phyloP scores from a whole-genome alignment of 2,113 vertebrate species.

The Halichoerus grypus region DNA sequence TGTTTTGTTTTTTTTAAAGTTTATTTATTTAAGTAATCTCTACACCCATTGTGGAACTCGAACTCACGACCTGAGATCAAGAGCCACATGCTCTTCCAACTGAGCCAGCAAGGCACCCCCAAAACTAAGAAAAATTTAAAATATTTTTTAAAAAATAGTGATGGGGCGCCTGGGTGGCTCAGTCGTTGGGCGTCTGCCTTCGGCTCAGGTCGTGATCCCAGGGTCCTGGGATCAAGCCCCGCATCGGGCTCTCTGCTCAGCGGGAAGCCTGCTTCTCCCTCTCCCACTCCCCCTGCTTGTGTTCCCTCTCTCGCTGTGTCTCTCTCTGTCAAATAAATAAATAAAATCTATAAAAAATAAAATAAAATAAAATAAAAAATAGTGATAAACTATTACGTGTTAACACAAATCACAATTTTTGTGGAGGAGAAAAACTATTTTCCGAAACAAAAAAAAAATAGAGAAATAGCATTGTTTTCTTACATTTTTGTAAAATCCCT shows the following conservation, averaged over 20 bases:
- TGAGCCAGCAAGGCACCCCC: background rate
- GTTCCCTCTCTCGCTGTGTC: too few species aligned
- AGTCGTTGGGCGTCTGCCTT: too few species aligned
- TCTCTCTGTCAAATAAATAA: too few species aligned
- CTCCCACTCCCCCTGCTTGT: too few species aligned
- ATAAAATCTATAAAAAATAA: too few species aligned
- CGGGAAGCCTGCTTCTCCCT: too few species aligned
- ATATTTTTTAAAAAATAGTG: background rate
- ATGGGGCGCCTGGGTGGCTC: background rate
- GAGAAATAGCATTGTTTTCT: background rate
- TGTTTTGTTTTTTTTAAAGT: background rate
- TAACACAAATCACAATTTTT: slow-evolving; percentile 44
- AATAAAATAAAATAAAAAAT: background rate
- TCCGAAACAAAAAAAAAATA: background rate
- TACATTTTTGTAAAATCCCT: slow-evolving; percentile 15
- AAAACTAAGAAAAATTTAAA: background rate
- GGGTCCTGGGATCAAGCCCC: too few species aligned
- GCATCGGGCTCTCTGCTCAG: too few species aligned
- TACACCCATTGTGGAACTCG: background rate
- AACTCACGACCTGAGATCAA: background rate
- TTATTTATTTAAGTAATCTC: background rate
- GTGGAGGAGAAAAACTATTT: background rate
- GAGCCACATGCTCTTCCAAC: background rate
- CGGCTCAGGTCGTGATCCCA: too few species aligned
- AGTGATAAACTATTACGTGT: slow-evolving; percentile 1